A percentile compares a stretch with the other conserved stretches of the same genome.
These are phyloP conservation scores for Buceros bicornis DNA, from an alignment of 2,797 vertebrate genomes.

Conservation along the genomic window DNA sequence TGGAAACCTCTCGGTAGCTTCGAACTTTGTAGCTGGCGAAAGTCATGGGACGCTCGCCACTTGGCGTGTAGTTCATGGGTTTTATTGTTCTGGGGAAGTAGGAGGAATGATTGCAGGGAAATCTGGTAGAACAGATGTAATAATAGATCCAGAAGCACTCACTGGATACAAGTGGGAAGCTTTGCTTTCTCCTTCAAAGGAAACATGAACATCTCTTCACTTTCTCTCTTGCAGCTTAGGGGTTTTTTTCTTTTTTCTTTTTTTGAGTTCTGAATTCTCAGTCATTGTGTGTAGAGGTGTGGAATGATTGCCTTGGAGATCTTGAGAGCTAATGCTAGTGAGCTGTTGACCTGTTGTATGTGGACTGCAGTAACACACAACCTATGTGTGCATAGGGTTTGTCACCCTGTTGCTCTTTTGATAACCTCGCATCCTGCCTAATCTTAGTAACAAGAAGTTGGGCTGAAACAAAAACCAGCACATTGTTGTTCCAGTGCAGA, in stretches of 20 bases:
- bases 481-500: background rate
- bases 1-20: slow-evolving; percentile 11
- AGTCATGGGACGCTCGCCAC: slow-evolving; percentile 7
- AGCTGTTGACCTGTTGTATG: background rate
- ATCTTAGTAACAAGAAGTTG: background rate
- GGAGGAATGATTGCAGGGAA: background rate
- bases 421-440: background rate
- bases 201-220: background rate
- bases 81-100: slow-evolving; percentile 38
- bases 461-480: background rate
- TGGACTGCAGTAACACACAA: background rate
- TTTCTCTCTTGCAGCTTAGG: background rate
- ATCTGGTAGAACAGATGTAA: slow-evolving; percentile 25
- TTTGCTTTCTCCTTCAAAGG: background rate
- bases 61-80: slow-evolving; percentile 31
- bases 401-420: background rate
- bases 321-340: background rate
- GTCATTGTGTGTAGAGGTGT: background rate
- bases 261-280: background rate
- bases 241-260: background rate
- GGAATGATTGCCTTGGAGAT: background rate
- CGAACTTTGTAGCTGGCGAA: slow-evolving; percentile 23
- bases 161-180: background rate
- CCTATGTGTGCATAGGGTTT: background rate
- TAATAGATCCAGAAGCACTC: background rate